These are phyloP conservation scores for Cephus rjabovi DNA, from an alignment of 2,888 invertebrate genomes.

Conservation along the genomic window DNA sequence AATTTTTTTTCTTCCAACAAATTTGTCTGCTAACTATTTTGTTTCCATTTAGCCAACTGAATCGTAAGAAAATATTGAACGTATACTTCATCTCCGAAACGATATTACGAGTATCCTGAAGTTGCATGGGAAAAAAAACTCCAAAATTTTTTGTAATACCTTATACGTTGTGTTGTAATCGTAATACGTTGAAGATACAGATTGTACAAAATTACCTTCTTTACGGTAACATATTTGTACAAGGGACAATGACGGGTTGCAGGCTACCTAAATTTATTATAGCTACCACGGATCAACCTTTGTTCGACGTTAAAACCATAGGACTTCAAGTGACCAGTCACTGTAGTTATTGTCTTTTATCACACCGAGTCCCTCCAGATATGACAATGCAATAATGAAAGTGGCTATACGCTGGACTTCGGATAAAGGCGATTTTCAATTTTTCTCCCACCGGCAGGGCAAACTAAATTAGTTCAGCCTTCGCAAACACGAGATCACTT, in stretches of 20 bases:
- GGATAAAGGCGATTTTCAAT: neutral
- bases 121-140: neutral
- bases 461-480: neutral
- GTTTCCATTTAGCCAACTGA: neutral
- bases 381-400: neutral
- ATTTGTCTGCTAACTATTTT: neutral
- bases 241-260: neutral
- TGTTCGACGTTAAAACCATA: neutral
- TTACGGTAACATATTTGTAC: neutral
- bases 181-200: neutral
- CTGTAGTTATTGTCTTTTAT: too few relatives aligned
- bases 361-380: too few relatives aligned
- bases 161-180: too few relatives aligned
- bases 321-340: neutral
- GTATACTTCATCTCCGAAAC: neutral
- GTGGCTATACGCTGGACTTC: neutral
- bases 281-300: neutral
- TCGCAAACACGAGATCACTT: neutral
- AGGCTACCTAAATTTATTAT: neutral
- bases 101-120: neutral
- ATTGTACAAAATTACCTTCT: neutral
- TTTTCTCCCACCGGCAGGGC: neutral
- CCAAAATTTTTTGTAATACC: neutral
- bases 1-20: neutral
- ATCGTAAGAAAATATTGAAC: neutral